Conservation (phyloP, 1,140 invertebrate species). For the Leptinotarsa defecta region DNA sequence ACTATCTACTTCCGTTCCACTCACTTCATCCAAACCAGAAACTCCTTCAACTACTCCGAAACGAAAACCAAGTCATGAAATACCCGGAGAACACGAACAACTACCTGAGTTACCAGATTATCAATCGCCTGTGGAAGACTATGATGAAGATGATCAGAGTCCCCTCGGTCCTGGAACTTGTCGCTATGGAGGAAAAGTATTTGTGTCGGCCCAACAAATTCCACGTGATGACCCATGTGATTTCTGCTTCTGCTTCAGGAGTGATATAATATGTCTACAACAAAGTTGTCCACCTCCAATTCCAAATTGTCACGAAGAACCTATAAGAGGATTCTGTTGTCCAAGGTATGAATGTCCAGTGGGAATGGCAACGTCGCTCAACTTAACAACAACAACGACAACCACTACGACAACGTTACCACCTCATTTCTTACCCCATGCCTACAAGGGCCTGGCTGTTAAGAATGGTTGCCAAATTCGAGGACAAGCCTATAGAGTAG, state of each 20-base stretch:
- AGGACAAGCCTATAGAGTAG: slow-evolving; percentile 79
- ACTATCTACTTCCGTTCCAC: slow-evolving; percentile 42
- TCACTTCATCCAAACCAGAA: slow-evolving; percentile 23
- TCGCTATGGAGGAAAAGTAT: slow-evolving; percentile 87
- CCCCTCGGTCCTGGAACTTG: slow-evolving; percentile 86
- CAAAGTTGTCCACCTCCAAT: slow-evolving; percentile 94
- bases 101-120: slow-evolving; percentile 47
- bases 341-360: slow-evolving; percentile 92
- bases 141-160: slow-evolving; percentile 72
- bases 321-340: slow-evolving; percentile 92
- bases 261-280: slow-evolving; percentile 93
- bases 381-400: slow-evolving; percentile 81
- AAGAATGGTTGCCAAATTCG: slow-evolving; percentile 83
- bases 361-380: slow-evolving; percentile 76
- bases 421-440: slow-evolving; percentile 77
- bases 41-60: neutral
- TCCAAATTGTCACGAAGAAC: slow-evolving; percentile 85
- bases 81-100: slow-evolving; percentile 41
- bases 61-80: slow-evolving; percentile 9
- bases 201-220: slow-evolving; percentile 92
- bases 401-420: slow-evolving; percentile 85
- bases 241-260: slow-evolving; percentile 96
- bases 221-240: slow-evolving; percentile 92
- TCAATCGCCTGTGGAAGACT: slow-evolving; percentile 61
- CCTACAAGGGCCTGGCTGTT: slow-evolving; percentile 73